These are phyloP conservation scores for Gorsachius magnificus DNA, from an alignment of 2,797 vertebrate species.

Conservation along the genomic window DNA sequence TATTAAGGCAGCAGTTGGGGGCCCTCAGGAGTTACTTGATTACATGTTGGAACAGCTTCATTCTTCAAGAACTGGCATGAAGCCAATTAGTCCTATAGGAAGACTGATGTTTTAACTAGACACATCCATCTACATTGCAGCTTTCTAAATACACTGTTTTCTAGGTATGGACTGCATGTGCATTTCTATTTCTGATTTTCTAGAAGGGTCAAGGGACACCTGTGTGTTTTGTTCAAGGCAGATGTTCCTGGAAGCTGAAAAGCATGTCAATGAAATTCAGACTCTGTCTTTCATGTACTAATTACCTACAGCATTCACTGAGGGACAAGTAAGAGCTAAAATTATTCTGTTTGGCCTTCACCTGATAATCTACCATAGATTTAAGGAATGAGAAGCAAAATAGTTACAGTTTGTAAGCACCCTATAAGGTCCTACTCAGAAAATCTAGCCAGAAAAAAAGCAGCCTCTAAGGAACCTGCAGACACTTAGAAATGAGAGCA, in stretches of 20 bases:
- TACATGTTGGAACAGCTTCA: conserved; percentile 66
- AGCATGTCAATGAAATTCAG: neutral
- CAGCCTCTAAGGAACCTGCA: neutral
- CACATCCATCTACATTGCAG: conserved; percentile 38
- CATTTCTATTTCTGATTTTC: conserved; percentile 9
- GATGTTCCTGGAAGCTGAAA: neutral
- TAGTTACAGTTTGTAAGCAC: neutral
- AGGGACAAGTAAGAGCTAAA: neutral
- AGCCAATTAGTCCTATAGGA: conserved; percentile 62
- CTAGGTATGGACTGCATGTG: neutral
- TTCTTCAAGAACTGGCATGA: conserved; percentile 50
- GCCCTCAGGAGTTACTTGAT: conserved; percentile 65
- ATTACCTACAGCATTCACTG: neutral
- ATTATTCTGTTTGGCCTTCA: neutral
- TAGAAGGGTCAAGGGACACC: neutral
- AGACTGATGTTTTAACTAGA: conserved; percentile 54
- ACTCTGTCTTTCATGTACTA: neutral
- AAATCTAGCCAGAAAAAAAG: neutral
- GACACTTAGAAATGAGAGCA: neutral
- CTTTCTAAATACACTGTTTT: neutral
- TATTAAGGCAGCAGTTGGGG: conserved; percentile 47
- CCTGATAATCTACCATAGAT: neutral
- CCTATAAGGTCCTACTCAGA: neutral
- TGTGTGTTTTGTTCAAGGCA: neutral
- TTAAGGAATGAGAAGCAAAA: neutral